Evolutionary conservation across 2,113 vertebrate genomes (phyloP), one percentile per base, ranked within the genome.

Genomic region (Passer domesticus): DNA sequence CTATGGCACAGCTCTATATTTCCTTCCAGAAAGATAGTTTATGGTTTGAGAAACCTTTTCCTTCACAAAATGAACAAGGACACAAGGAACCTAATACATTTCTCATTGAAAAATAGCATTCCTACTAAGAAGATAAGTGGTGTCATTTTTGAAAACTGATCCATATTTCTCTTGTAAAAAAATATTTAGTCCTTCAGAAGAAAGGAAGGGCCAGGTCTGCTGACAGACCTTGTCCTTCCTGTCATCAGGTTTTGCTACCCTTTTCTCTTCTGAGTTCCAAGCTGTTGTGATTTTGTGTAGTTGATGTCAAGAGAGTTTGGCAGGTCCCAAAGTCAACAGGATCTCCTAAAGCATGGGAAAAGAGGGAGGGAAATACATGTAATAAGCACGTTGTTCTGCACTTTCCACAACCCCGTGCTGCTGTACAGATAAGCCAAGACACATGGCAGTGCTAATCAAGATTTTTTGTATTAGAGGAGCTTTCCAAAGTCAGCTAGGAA

Each of bases 1-100:
- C 22, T 74, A 41, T 39, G 23, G 10, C 52, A 72, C 14, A 68
- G 43, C 20, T 78, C 35, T 59, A 4, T 90, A 90, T 93, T 83
- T 92, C 63, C 39, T 90, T 95, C 59, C 52, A 66, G 35, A 80
- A 76, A 11, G 18, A 70, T 31, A 83, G 79, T 86, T 95, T 88
- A 93, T 66, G 33, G 33, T 84, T 70, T 89, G 30, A 80, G 47
- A 85, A 90, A 83, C 27, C 52, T 90, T 87, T 80, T 74, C 60
- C 60, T 83, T 93, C 66, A 83, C 35, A 78, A 43, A 83, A 83
- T 37, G 76, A 86, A 25, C 62, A 95, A 90, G 86, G 88, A 90
- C 88, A 70, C 35, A 50, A 80, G 59, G 83, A 86, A 67, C 39
- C 30, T 63, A 77, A 93, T 81, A 43, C 3, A 86, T 44, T 27